These are phyloP conservation scores for Cervus canadensis DNA, from an alignment of 2,113 vertebrate genomes.

Conservation along the genomic window DNA sequence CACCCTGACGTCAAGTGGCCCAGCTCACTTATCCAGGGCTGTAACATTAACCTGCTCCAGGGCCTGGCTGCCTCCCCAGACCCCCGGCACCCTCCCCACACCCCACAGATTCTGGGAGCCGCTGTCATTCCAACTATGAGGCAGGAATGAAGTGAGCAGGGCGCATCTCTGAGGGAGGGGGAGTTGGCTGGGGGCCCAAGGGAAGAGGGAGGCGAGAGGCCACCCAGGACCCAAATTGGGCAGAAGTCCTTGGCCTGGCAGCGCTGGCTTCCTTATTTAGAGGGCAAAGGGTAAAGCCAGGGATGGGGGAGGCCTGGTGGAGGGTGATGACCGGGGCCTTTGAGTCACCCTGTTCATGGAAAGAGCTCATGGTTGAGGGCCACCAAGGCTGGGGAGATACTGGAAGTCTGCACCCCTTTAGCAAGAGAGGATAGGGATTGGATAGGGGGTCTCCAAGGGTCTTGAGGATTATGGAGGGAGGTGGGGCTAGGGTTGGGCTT, in stretches of 20 bases:
- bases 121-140: slow-evolving; percentile 79
- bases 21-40: slow-evolving; percentile 78
- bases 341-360: not conserved
- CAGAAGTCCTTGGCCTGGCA: slow-evolving; percentile 81
- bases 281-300: slow-evolving; percentile 87
- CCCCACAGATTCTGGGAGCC: slow-evolving; percentile 62
- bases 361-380: not conserved
- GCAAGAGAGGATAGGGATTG: not conserved
- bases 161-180: slow-evolving; percentile 65
- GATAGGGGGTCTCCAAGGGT: no score
- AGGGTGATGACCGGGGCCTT: not conserved
- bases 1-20: slow-evolving; percentile 86
- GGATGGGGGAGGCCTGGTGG: not conserved
- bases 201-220: slow-evolving; percentile 72
- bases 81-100: slow-evolving; percentile 28
- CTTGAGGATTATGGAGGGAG: not conserved
- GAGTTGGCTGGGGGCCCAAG: slow-evolving; percentile 34
- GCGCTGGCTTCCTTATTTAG: slow-evolving; percentile 90
- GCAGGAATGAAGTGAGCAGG: slow-evolving; percentile 81
- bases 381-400: not conserved
- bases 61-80: slow-evolving; percentile 65
- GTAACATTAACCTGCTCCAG: slow-evolving; percentile 81
- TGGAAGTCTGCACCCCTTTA: not conserved
- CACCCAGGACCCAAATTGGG: slow-evolving; percentile 85
- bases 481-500: no score